A percentile compares a stretch with the other conserved stretches of the same genome.
Conservation (phyloP, 2,113 vertebrate genomes). For the Panthera leo region DNA sequence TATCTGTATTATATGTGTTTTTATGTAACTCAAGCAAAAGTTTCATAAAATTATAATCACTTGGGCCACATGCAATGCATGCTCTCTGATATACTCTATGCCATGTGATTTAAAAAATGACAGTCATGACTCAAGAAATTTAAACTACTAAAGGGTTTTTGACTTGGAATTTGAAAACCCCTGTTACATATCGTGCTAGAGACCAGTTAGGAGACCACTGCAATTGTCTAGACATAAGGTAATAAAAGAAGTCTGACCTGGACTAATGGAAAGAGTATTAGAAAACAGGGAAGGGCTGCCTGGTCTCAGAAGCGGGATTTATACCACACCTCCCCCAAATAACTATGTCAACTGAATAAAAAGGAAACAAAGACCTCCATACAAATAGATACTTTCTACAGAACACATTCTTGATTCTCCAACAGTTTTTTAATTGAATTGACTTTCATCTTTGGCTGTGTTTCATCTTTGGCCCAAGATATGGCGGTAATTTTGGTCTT, state of each 20-base stretch:
- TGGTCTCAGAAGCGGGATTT: not conserved
- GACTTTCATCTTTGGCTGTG: not conserved
- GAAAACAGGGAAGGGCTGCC: not conserved
- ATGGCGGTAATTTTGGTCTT: conserved; percentile 13
- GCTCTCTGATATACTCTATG: not conserved
- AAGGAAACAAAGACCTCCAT: not conserved
- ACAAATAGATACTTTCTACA: not conserved
- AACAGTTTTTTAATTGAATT: conserved; percentile 13
- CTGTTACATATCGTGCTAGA: not conserved
- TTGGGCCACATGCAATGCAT: not conserved
- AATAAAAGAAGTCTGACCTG: not conserved
- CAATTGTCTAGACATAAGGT: not conserved
- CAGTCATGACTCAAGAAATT: not conserved
- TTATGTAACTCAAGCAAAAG: not conserved
- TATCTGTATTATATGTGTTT: not conserved
- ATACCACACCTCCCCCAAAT: not conserved
- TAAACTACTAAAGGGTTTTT: conserved; percentile 5
- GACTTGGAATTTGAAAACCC: conserved; percentile 28
- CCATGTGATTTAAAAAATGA: not conserved
- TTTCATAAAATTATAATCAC: not conserved
- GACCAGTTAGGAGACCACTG: not conserved
- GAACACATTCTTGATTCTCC: not conserved
- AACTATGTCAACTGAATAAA: not conserved
- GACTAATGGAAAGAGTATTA: not conserved
- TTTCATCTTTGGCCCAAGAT: not conserved